Evolutionary conservation across 2,113 vertebrate species (phyloP).

Genomic region (Lichenostomus cassidix): DNA sequence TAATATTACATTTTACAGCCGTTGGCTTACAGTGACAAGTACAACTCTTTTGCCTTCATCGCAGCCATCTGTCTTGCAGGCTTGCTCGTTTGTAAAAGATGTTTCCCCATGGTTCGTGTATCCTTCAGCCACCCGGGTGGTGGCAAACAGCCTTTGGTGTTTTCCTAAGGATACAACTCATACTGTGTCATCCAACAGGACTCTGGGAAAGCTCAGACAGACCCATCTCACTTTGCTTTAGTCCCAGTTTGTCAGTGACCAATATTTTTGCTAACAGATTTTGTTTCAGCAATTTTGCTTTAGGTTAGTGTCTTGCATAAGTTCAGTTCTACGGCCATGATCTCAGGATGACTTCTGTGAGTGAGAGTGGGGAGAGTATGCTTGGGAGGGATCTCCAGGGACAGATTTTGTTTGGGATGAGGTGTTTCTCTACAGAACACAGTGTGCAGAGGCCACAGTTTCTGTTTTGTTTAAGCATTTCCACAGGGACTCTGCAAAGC

Average conservation of each 20-base stretch:
- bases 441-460: background rate
- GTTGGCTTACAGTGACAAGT: background rate
- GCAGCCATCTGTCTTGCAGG: background rate
- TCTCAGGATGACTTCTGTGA: background rate
- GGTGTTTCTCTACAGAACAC: background rate
- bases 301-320: background rate
- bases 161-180: background rate
- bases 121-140: background rate
- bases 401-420: background rate
- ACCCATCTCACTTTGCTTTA: background rate
- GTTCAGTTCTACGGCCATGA: background rate
- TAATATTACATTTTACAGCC: background rate
- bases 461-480: background rate
- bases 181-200: background rate
- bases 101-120: rapidly evolving
- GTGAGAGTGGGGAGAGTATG: background rate
- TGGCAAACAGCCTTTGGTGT: background rate
- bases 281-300: background rate
- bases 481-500: background rate
- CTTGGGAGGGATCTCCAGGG: background rate
- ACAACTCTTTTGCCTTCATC: background rate
- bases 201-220: background rate
- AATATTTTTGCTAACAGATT: background rate
- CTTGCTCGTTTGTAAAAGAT: background rate
- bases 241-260: background rate